A percentile compares a stretch with the other conserved stretches of the same genome.
These are phyloP conservation scores for Hemistola chrysoprasaria DNA, from an alignment of 2,888 invertebrate species.

Conservation along the genomic window DNA sequence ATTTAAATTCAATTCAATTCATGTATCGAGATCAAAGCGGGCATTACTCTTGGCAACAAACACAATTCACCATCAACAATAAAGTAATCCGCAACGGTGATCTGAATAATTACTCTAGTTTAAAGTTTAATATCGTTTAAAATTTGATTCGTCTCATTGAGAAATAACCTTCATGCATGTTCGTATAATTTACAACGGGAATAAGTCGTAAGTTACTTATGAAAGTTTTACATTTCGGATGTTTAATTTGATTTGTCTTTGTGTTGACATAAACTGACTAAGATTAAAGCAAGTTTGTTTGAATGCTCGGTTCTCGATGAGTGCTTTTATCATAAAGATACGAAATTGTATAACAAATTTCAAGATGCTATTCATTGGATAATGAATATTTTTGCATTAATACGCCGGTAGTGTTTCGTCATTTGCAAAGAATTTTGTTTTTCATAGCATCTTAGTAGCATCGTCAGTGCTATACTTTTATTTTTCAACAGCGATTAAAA, in stretches of 20 bases:
- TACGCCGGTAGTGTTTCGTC: no score
- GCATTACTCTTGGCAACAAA: conserved; percentile 48
- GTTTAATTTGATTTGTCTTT: conserved; percentile 8
- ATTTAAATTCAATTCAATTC: conserved; percentile 52
- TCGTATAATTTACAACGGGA: conserved; percentile 41
- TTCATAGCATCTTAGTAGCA: no score
- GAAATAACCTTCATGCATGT: conserved; percentile 45
- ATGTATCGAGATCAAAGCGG: conserved; percentile 64
- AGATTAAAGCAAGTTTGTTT: conserved; percentile 20
- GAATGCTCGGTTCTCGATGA: neutral
- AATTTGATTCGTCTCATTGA: conserved; percentile 37
- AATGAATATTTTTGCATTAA: no score
- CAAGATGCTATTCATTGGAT: no score
- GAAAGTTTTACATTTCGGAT: conserved; percentile 24
- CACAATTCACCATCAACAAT: conserved; percentile 43
- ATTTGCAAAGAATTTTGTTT: no score
- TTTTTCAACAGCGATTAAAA: no score
- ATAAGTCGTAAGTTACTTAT: neutral
- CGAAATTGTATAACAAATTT: conserved; percentile 8
- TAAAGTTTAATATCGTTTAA: conserved; percentile 40
- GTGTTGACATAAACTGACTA: conserved; percentile 3
- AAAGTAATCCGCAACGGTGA: conserved; percentile 41
- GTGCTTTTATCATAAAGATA: neutral
- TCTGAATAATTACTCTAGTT: conserved; percentile 43
- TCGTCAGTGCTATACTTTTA: no score